Conservation (phyloP, 2,113 vertebrate genomes). For the Mesoclemmys tuberculata region DNA sequence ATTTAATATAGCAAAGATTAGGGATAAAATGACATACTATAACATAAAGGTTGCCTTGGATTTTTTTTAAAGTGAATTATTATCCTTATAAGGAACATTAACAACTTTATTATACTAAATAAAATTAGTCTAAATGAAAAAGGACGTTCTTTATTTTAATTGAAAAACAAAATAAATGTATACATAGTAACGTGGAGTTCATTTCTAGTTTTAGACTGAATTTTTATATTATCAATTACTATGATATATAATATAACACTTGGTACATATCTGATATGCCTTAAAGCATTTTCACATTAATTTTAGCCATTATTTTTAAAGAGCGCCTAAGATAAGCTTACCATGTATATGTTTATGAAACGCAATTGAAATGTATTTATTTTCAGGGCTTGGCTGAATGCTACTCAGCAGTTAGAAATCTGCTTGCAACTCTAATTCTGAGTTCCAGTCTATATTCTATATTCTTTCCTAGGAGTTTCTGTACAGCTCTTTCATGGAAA, state of each 20-base stretch:
- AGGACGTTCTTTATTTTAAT: conserved; percentile 49
- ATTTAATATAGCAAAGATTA: not conserved
- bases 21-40: not conserved
- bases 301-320: not conserved
- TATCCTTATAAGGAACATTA: conserved; percentile 36
- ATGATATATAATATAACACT: conserved; percentile 45
- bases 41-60: not conserved
- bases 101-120: conserved; percentile 26
- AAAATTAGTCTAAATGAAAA: conserved; percentile 45
- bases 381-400: not conserved
- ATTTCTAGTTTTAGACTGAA: conserved; percentile 36
- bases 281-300: not conserved
- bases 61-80: conserved; percentile 45
- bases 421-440: not conserved
- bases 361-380: conserved; percentile 26
- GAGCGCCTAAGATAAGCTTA: not conserved
- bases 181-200: not conserved
- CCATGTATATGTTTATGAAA: conserved; percentile 18
- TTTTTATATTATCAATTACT: conserved; percentile 20
- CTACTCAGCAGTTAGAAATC: not conserved
- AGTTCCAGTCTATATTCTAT: conserved; percentile 9
- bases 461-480: not conserved
- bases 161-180: conserved; percentile 46
- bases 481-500: not conserved
- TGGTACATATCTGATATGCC: conserved; percentile 38